Percentiles rank a stretch among this genome's conserved stretches.
Conservation (phyloP, 2,797 vertebrate species). For the Amblyopsis hoosieri region DNA sequence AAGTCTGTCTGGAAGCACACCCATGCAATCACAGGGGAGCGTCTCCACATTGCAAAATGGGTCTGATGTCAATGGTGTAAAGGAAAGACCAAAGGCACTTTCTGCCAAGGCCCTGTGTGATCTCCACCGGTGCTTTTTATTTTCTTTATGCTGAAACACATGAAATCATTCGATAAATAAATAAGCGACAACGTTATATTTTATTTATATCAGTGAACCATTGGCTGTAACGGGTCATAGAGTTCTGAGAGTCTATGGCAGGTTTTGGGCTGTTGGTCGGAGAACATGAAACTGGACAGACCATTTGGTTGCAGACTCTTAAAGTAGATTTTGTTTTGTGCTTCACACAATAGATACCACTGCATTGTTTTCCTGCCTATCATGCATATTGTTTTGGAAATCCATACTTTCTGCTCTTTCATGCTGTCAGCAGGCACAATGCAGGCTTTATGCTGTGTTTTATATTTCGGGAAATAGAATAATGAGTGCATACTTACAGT, state of each 20-base stretch:
- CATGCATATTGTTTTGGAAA: too few relatives aligned
- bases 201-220: constrained; percentile 72
- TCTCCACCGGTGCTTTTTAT: constrained; percentile 54
- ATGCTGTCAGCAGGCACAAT: background rate
- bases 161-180: constrained; percentile 78
- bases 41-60: constrained; percentile 70
- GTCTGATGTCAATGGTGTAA: constrained; percentile 59
- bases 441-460: background rate
- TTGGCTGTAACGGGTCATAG: constrained; percentile 46
- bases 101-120: constrained; percentile 52
- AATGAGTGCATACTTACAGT: too few relatives aligned
- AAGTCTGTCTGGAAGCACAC: constrained; percentile 60
- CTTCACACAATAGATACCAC: background rate
- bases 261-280: constrained; percentile 35
- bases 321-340: background rate
- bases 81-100: constrained; percentile 52
- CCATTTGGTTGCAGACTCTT: constrained; percentile 20
- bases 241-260: constrained; percentile 56
- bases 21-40: constrained; percentile 55
- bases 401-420: background rate
- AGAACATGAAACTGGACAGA: constrained; percentile 45
- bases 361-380: background rate
- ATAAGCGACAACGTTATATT: constrained; percentile 75
- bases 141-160: constrained; percentile 53
- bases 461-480: background rate